Percentiles rank a stretch among this genome's conserved stretches.
phyloP scores from a whole-genome alignment of 2,113 vertebrate species.

The Salminus brasiliensis region DNA sequence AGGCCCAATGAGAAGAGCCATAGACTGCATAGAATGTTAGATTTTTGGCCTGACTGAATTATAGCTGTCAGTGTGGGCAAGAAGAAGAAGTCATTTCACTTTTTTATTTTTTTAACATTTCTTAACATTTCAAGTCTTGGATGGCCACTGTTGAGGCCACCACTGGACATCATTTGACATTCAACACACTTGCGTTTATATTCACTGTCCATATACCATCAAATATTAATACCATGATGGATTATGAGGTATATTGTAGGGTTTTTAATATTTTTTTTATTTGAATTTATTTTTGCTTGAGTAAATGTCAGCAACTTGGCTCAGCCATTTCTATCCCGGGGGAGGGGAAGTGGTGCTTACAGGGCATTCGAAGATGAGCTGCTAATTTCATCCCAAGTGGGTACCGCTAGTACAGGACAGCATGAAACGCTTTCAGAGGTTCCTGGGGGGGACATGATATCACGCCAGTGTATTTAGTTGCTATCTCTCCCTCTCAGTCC shows the following conservation, averaged over 20 bases:
- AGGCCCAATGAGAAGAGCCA: constrained; percentile 31
- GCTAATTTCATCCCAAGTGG: background rate
- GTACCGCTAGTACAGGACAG: constrained; percentile 1
- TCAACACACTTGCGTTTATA: background rate
- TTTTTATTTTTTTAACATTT: background rate
- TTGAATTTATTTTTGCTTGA: background rate
- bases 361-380: background rate
- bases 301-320: background rate
- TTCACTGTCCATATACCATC: background rate
- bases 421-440: constrained; percentile 12
- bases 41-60: background rate
- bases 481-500: constrained; percentile 12
- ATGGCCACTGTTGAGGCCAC: background rate
- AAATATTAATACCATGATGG: background rate
- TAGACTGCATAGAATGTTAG: background rate
- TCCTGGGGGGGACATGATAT: background rate
- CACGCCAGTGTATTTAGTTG: background rate
- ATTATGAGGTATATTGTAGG: background rate
- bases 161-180: background rate
- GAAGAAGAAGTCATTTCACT: too few species aligned
- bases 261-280: background rate
- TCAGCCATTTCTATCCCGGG: background rate
- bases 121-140: background rate
- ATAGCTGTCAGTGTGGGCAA: background rate
- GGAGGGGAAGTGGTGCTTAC: background rate